A percentile compares a stretch with the other conserved stretches of the same genome.
Conservation (phyloP, 2,797 vertebrate species). For the Myotis daubentonii region DNA sequence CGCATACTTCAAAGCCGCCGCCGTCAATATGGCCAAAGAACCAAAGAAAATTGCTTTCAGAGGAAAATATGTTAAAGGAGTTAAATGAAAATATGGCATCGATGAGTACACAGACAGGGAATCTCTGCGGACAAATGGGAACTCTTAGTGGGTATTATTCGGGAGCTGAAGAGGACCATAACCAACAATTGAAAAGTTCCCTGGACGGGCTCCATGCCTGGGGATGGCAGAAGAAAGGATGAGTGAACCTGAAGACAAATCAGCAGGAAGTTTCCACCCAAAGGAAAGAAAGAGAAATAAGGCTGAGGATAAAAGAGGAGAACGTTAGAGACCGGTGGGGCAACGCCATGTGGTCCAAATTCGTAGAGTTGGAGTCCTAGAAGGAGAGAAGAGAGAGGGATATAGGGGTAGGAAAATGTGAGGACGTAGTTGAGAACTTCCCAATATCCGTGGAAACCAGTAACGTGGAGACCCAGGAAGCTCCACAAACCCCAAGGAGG, state of each 20-base stretch:
- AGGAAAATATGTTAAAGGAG: neutral
- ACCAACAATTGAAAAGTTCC: neutral
- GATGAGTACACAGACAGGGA: neutral
- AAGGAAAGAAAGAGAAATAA: neutral
- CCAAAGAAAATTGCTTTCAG: neutral
- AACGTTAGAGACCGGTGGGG: neutral
- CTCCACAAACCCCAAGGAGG: neutral
- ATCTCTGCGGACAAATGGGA: neutral
- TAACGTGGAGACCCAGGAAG: neutral
- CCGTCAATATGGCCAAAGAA: neutral
- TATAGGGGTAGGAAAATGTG: no score
- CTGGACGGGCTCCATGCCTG: neutral
- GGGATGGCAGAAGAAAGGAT: neutral
- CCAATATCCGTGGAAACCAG: neutral
- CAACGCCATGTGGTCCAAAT: rapidly evolving
- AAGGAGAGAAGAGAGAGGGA: neutral
- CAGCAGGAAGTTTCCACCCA: neutral
- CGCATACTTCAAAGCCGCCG: neutral
- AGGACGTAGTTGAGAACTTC: neutral
- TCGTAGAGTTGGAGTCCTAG: neutral
- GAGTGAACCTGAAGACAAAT: neutral
- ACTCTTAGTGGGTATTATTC: neutral
- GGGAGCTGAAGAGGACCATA: neutral
- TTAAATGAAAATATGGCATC: neutral
- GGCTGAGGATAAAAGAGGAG: neutral